Conservation (phyloP, 2,888 invertebrate species). For the Cosmopolites sordidus region DNA sequence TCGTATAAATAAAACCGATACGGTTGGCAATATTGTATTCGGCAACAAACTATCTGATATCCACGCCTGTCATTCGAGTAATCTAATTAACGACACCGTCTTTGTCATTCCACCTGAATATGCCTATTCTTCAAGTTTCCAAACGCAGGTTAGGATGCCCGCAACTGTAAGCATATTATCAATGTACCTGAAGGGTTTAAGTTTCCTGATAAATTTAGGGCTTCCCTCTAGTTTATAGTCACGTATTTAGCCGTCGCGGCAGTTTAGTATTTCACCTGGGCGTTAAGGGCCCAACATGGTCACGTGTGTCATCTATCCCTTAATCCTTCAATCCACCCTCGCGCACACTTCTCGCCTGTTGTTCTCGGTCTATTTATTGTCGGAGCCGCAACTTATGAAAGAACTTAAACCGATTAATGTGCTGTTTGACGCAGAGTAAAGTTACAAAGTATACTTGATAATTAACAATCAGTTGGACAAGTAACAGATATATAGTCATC, state of each 20-base stretch:
- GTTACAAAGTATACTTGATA: no score
- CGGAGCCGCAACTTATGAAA: no score
- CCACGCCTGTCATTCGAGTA: neutral
- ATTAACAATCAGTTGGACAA: no score
- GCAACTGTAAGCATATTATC: constrained; percentile 1
- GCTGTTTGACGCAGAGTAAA: no score
- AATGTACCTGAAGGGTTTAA: constrained; percentile 11
- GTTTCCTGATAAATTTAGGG: constrained; percentile 16
- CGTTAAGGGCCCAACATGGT: constrained; percentile 15
- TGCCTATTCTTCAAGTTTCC: neutral
- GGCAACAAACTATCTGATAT: neutral
- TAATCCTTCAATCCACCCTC: no score
- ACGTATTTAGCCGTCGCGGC: constrained; percentile 12
- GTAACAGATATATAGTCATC: no score
- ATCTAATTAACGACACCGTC: neutral
- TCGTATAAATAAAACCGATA: no score
- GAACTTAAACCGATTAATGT: no score
- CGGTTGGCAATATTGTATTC: no score
- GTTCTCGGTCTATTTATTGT: no score
- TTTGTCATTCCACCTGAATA: neutral
- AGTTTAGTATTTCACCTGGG: constrained; percentile 14
- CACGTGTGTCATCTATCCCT: constrained; percentile 11
- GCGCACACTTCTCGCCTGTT: no score
- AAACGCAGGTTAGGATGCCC: neutral
- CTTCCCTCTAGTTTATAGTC: constrained; percentile 16